Percentiles rank a stretch among this genome's conserved stretches.
Conservation (phyloP, 2,888 invertebrate genomes). For the Temnothorax rugatulus region DNA sequence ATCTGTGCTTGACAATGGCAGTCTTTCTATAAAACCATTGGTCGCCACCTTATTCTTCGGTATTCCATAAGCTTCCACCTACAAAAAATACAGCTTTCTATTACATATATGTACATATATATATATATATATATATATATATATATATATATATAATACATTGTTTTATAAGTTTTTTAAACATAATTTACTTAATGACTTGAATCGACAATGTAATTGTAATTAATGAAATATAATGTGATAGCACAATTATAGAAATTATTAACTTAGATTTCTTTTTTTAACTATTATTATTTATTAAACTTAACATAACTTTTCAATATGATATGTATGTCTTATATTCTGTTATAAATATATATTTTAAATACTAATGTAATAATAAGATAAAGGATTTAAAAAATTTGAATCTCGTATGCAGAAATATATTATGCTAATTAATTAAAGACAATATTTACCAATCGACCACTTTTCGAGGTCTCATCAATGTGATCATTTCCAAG, state of each 20-base stretch:
- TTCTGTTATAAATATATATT: neutral
- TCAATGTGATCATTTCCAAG: neutral
- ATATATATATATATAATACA: neutral
- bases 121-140: no score
- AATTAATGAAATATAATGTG: neutral
- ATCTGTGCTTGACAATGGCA: neutral
- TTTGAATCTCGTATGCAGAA: neutral
- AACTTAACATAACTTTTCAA: neutral
- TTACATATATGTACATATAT: neutral
- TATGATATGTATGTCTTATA: neutral
- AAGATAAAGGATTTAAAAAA: neutral
- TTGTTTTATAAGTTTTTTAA: neutral
- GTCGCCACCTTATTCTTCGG: conserved; percentile 63
- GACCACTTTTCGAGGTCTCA: conserved; percentile 30
- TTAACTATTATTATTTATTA: neutral
- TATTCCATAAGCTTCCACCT: conserved; percentile 77
- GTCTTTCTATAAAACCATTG: conserved; percentile 72
- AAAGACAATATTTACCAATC: conserved; percentile 56
- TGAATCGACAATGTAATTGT: neutral
- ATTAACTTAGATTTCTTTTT: neutral
- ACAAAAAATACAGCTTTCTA: neutral
- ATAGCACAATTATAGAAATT: neutral
- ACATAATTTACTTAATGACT: neutral
- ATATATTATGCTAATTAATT: neutral
- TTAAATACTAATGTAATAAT: neutral